Conservation (phyloP, 2,888 invertebrate species). For the Fabriciana adippe region DNA sequence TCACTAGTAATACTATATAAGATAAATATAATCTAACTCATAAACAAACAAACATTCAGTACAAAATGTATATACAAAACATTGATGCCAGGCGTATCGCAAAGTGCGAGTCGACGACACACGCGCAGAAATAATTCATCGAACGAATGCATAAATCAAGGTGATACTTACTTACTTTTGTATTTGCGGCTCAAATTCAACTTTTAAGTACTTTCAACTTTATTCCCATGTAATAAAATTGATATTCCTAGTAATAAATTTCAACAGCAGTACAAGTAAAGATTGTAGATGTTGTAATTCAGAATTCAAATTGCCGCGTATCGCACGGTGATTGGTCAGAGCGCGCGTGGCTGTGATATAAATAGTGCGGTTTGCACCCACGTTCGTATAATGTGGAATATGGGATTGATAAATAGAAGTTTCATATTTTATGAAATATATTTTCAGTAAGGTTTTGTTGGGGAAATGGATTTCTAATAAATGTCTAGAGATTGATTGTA, state of each 20-base stretch:
- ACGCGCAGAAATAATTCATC: conserved; percentile 73
- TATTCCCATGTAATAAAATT: conserved; percentile 34
- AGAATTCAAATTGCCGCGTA: conserved; percentile 77
- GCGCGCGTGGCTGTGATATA: conserved; percentile 74
- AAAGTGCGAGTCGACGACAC: conserved; percentile 65
- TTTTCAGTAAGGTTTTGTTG: conserved; percentile 5
- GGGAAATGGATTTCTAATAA: background rate
- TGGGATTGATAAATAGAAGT: conserved; percentile 53
- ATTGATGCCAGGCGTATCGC: conserved; percentile 53
- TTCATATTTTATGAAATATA: conserved; percentile 33
- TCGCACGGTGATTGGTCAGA: conserved; percentile 78
- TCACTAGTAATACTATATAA: no score
- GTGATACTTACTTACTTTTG: conserved; percentile 58
- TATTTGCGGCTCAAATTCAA: conserved; percentile 16
- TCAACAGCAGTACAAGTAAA: conserved; percentile 46
- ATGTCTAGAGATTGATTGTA: background rate
- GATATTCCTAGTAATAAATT: conserved; percentile 18
- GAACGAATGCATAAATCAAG: conserved; percentile 79
- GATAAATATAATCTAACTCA: background rate
- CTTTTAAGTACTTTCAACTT: conserved; percentile 30
- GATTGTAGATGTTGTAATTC: conserved; percentile 62
- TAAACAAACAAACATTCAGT: conserved; percentile 35
- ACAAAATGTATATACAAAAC: conserved; percentile 11
- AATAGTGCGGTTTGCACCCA: conserved; percentile 73
- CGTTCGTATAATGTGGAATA: conserved; percentile 65